Conservation (phyloP, 2,888 invertebrate species). For the Agrotis exclamationis region DNA sequence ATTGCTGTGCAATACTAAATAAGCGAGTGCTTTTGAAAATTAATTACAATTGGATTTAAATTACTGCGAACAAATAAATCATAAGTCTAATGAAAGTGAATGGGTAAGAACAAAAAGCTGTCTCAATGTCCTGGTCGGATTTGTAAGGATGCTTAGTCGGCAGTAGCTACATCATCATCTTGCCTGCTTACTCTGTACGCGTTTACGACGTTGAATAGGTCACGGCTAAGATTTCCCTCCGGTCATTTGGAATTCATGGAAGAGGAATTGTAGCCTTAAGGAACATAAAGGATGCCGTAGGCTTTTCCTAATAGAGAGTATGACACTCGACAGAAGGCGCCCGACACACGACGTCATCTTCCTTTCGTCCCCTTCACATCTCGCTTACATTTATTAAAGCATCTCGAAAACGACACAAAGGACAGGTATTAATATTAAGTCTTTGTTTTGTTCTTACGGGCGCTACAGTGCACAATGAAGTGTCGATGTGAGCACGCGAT, state of each 20-base stretch:
- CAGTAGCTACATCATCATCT: slow-evolving; percentile 49
- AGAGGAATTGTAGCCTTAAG: slow-evolving; percentile 89
- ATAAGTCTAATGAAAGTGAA: slow-evolving; percentile 25
- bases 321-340: slow-evolving; percentile 76
- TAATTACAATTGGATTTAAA: slow-evolving; percentile 35
- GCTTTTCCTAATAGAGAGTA: slow-evolving; percentile 86
- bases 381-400: slow-evolving; percentile 82
- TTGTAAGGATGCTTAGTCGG: slow-evolving; percentile 52
- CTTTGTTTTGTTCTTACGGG: slow-evolving; percentile 66
- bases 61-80: slow-evolving; percentile 23
- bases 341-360: slow-evolving; percentile 79
- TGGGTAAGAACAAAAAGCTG: slow-evolving; percentile 13
- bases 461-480: slow-evolving; percentile 63
- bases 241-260: slow-evolving; percentile 91
- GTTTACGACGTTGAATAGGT: slow-evolving; percentile 87
- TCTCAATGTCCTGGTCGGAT: slow-evolving; percentile 40
- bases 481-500: slow-evolving; percentile 49
- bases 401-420: slow-evolving; percentile 67
- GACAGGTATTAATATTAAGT: slow-evolving; percentile 72
- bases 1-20: slow-evolving; percentile 32
- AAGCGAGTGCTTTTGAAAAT: slow-evolving; percentile 32
- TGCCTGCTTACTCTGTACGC: slow-evolving; percentile 69
- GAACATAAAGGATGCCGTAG: slow-evolving; percentile 89
- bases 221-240: slow-evolving; percentile 91
- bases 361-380: slow-evolving; percentile 77